A percentile compares a stretch with the other conserved stretches of the same genome.
Conservation (phyloP, 1,140 invertebrate species). For the Andrena cerasifolii region DNA sequence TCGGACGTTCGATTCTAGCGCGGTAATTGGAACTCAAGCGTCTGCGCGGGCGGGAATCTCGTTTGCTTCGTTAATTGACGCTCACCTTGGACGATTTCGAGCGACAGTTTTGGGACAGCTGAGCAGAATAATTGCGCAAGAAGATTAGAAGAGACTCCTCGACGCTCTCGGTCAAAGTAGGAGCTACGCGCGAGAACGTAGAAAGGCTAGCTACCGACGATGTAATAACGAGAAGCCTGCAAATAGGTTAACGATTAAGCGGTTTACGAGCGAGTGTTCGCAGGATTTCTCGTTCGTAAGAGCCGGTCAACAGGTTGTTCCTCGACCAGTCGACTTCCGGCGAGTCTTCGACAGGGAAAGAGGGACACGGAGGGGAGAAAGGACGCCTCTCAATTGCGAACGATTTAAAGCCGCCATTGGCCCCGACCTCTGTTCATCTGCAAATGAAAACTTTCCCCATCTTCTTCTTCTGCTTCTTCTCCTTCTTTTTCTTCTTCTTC, state of each 20-base stretch:
- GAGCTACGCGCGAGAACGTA: too few species aligned
- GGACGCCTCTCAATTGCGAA: constrained; percentile 64
- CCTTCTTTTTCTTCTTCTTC: constrained; percentile 5
- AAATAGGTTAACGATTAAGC: constrained; percentile 25
- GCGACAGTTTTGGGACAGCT: too few species aligned
- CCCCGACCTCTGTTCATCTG: constrained; percentile 58
- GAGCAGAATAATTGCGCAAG: too few species aligned
- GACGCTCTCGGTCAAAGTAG: too few species aligned
- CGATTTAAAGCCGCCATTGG: constrained; percentile 65
- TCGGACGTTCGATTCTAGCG: neutral
- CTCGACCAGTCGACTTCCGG: constrained; percentile 57
- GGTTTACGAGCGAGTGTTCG: constrained; percentile 27
- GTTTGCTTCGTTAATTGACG: too few species aligned
- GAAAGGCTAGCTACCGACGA: too few species aligned
- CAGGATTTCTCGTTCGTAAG: constrained; percentile 23
- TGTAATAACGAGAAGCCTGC: neutral
- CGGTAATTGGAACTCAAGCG: neutral
- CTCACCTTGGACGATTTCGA: too few species aligned
- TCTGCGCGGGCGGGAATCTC: too few species aligned
- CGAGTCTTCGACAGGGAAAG: constrained; percentile 48
- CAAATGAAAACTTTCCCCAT: constrained; percentile 71
- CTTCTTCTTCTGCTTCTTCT: constrained; percentile 41
- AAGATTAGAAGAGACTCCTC: too few species aligned
- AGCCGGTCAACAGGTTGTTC: constrained; percentile 64
- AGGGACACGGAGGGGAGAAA: constrained; percentile 37